phyloP scores from a whole-genome alignment of 2,888 invertebrate genomes.

The Drosophila trichaetosa region DNA sequence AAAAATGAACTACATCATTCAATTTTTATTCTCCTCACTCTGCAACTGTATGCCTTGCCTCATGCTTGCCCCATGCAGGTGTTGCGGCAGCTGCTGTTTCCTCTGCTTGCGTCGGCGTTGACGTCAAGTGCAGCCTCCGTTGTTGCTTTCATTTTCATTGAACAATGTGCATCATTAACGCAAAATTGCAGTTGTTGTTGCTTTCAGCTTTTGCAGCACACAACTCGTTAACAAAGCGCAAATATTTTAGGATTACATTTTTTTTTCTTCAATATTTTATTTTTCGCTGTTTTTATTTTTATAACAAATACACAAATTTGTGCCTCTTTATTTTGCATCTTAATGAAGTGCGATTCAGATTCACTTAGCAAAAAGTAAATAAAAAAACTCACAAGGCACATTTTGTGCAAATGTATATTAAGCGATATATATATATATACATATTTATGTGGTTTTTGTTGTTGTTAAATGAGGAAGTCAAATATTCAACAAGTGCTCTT shows the following conservation, averaged over 20 bases:
- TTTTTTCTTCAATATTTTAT: conserved; percentile 37
- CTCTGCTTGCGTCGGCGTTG: conserved; percentile 5
- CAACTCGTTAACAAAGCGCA: conserved; percentile 76
- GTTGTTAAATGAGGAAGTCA: conserved; percentile 77
- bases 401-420: conserved; percentile 40
- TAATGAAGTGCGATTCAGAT: conserved; percentile 79
- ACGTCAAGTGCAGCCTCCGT: conserved; percentile 21
- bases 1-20: not conserved
- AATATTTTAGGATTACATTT: conserved; percentile 75
- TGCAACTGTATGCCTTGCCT: not conserved
- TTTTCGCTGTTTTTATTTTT: conserved; percentile 62
- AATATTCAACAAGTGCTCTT: conserved; percentile 62
- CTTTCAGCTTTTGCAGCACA: conserved; percentile 26
- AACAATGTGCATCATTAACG: conserved; percentile 81
- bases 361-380: conserved; percentile 38
- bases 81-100: not conserved
- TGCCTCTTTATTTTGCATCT: conserved; percentile 51
- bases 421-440: conserved; percentile 5
- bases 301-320: conserved; percentile 54
- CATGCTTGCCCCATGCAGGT: conserved; percentile 31
- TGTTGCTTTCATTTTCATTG: conserved; percentile 76
- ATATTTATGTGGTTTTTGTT: conserved; percentile 18
- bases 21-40: not conserved
- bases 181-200: conserved; percentile 45
- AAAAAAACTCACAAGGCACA: conserved; percentile 4